Conservation (phyloP, 2,888 invertebrate species). For the Pheosia gnoma region DNA sequence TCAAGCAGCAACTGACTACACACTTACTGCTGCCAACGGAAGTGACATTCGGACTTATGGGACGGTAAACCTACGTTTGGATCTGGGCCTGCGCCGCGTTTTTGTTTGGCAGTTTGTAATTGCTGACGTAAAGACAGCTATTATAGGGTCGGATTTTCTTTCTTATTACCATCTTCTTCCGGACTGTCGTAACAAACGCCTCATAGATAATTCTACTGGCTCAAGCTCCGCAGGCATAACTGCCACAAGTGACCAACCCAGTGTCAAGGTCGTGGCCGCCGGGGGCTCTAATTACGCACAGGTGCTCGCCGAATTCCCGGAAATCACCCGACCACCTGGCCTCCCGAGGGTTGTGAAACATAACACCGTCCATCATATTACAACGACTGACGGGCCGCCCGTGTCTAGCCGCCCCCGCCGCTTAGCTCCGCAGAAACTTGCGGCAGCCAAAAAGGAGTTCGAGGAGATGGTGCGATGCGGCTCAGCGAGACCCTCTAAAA, state of each 20-base stretch:
- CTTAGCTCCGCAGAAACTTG: conserved; percentile 4
- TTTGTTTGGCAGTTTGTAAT: conserved; percentile 9
- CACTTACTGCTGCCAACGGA: conserved; percentile 11
- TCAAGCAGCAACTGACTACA: conserved; percentile 4
- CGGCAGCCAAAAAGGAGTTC: conserved; percentile 9
- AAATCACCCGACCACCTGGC: conserved; percentile 10
- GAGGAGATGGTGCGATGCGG: conserved; percentile 11
- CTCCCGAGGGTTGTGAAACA: neutral
- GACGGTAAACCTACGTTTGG: neutral
- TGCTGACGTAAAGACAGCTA: conserved; percentile 10
- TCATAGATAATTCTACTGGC: conserved; percentile 4
- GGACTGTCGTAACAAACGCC: conserved; percentile 4
- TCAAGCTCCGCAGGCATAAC: neutral
- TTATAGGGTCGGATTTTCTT: conserved; percentile 13
- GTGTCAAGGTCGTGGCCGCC: neutral
- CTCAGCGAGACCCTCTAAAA: conserved; percentile 9
- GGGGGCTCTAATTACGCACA: neutral
- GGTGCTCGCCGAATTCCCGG: conserved; percentile 6
- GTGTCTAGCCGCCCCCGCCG: conserved; percentile 4
- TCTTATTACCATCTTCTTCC: conserved; percentile 4
- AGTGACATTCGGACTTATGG: conserved; percentile 9
- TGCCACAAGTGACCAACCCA: neutral
- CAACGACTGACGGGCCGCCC: conserved; percentile 10
- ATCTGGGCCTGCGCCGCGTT: no score
- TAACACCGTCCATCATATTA: conserved; percentile 8